phyloP scores from a whole-genome alignment of 2,888 invertebrate species.

The Idaea dimidiata region DNA sequence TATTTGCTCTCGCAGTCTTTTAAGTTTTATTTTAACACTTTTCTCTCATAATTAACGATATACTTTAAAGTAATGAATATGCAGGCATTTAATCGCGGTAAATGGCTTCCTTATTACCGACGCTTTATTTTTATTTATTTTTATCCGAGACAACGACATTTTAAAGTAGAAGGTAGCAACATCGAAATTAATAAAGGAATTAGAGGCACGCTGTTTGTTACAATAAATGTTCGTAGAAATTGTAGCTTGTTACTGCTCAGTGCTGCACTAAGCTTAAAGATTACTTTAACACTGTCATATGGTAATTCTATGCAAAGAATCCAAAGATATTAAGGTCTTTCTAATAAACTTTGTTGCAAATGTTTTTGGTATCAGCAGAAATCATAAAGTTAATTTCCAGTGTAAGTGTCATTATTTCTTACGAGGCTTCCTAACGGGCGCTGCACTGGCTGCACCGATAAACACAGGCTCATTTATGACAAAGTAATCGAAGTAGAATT shows the following conservation, averaged over 20 bases:
- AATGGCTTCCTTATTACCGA: not conserved
- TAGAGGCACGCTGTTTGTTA: conserved; percentile 3
- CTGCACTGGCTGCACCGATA: conserved; percentile 38
- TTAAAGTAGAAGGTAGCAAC: not conserved
- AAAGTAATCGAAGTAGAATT: conserved; percentile 74
- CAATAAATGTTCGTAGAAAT: conserved; percentile 6
- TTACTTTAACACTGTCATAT: conserved; percentile 14
- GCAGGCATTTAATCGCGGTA: not conserved
- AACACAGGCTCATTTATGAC: conserved; percentile 64
- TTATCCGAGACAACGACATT: not conserved
- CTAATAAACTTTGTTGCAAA: conserved; percentile 53
- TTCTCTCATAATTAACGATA: conserved; percentile 6
- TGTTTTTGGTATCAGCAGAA: conserved; percentile 54
- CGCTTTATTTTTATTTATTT: not conserved
- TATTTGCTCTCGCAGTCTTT: not conserved
- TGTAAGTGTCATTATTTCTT: conserved; percentile 53
- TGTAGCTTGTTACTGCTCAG: conserved; percentile 6
- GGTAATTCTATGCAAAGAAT: conserved; percentile 25
- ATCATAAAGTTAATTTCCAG: conserved; percentile 57
- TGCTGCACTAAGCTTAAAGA: conserved; percentile 6
- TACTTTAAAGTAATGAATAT: conserved; percentile 4
- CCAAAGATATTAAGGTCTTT: conserved; percentile 38
- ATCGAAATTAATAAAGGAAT: not conserved
- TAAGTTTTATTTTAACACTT: conserved; percentile 11
- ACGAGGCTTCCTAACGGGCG: conserved; percentile 59